A percentile compares a stretch with the other conserved stretches of the same genome.
Evolutionary conservation across 2,797 vertebrate genomes (phyloP).

Genomic region (Tinamus major): DNA sequence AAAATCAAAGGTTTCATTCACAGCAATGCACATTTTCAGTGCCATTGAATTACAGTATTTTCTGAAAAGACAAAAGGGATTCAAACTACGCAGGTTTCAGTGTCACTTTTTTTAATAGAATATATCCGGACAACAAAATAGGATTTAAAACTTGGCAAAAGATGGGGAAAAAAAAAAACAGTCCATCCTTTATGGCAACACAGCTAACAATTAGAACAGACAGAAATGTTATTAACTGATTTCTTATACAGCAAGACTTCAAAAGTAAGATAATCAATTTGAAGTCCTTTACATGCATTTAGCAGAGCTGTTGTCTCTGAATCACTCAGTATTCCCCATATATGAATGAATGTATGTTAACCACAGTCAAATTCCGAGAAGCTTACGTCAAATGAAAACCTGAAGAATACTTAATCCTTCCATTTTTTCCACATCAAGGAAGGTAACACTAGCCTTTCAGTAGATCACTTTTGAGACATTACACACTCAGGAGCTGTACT

Average conservation of each 20-base stretch:
- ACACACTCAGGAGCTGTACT: neutral
- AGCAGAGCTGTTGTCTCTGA: neutral
- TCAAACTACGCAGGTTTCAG: neutral
- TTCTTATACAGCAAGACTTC: neutral
- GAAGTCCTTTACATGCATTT: neutral
- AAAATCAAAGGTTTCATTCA: neutral
- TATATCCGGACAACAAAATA: constrained; percentile 6
- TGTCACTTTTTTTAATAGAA: neutral
- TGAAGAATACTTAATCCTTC: neutral
- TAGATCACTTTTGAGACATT: neutral
- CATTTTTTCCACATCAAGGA: neutral
- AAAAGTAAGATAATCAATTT: neutral
- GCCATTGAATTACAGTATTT: neutral
- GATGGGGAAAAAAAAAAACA: neutral
- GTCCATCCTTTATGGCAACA: neutral
- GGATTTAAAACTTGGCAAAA: neutral
- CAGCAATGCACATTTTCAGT: neutral
- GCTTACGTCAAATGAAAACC: constrained; percentile 2
- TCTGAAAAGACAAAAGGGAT: neutral
- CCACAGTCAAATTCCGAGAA: neutral
- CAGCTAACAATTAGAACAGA: constrained; percentile 24
- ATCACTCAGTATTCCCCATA: constrained; percentile 27
- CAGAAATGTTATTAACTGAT: neutral
- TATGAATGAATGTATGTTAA: neutral
- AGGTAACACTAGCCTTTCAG: neutral